Evolutionary conservation across 2,888 invertebrate genomes (phyloP).

Genomic region (Rhingia campestris): DNA sequence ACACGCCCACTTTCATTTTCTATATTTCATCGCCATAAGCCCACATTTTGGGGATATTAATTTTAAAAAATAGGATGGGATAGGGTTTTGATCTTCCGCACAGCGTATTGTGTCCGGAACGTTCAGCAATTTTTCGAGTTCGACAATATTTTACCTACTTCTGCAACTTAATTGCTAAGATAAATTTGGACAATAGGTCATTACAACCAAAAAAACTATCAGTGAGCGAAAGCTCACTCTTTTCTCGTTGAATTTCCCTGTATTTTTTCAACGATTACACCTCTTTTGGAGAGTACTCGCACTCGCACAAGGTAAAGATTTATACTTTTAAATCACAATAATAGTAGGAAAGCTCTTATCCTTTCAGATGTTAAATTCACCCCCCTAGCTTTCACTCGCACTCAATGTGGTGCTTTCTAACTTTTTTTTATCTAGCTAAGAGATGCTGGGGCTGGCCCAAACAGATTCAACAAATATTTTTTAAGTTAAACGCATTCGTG

Average conservation of each 20-base stretch:
- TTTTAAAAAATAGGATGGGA: too few relatives aligned
- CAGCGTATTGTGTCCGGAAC: too few relatives aligned
- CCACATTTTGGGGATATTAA: too few relatives aligned
- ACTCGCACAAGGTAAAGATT: too few relatives aligned
- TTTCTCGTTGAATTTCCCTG: constrained; percentile 12
- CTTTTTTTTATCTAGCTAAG: constrained; percentile 2
- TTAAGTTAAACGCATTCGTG: constrained; percentile 61
- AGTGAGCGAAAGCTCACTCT: neutral
- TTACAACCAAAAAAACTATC: neutral
- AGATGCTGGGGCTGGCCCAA: constrained; percentile 39
- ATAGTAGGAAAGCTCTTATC: constrained; percentile 1
- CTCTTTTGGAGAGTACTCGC: neutral
- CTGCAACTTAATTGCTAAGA: neutral
- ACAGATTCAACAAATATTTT: constrained; percentile 72
- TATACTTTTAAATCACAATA: constrained; percentile 1
- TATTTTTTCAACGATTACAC: constrained; percentile 2
- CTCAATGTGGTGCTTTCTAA: constrained; percentile 15
- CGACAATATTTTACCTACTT: neutral
- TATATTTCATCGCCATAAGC: too few relatives aligned
- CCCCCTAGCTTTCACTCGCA: constrained; percentile 1
- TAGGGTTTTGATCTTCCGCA: too few relatives aligned
- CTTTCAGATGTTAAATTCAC: neutral
- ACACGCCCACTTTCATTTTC: too few relatives aligned
- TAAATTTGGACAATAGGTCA: neutral
- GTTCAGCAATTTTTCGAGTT: neutral